Base-by-base conservation (phyloP, 30 jellyfish, hydroid and myxozoan species). In the Hydractinia echinata region DNA sequence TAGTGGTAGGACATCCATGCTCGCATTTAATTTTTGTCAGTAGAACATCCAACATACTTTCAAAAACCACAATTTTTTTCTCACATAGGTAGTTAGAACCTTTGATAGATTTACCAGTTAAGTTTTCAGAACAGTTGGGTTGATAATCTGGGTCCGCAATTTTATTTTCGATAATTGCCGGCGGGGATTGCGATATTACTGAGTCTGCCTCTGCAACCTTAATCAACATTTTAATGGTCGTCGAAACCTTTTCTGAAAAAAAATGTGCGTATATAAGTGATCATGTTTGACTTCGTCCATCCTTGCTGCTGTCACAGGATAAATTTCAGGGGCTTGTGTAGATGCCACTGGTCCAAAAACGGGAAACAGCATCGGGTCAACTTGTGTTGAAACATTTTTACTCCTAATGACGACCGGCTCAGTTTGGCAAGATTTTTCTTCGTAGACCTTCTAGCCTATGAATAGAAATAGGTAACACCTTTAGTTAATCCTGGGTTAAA, bases 71-170 rank as follows among this genome's bases (percentile, higher is more conserved):
- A 58, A 58, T 11, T 58, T 3, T 3, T 16, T 58, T 58, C n/a
- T 58, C 69, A 58, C 18, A 11, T 13, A 58, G 18, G 69, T 11
- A 11, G 69, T 58, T 3, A 11, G 15, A 16, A 58, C 1, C 19
- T 58, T 58, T 3, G 15, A 58, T 58, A 16, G 69, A 56, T 9
- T 56, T 56, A 9, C n/a, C 68, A 56, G n/a, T 56, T 56, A 56
- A 10, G 13, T n/a, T 10, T 56, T 56, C 68, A 9, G 68, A 56
- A 10, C 10, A 56, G 68, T 56, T n/a, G 10, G 68, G 68, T 56
- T 56, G 68, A 56, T 56, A 56, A 56, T 56, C 68, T 9, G 68
- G 68, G 68, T 56, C 68, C n/a, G 68, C n/a, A 56, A n/a, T 56
- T 56, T 56, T n/a, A n/a, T n/a, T 56, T 10, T 56, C 68, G 10